Conservation (phyloP, 2,113 vertebrate species). For the Gymnobelideus leadbeateri region DNA sequence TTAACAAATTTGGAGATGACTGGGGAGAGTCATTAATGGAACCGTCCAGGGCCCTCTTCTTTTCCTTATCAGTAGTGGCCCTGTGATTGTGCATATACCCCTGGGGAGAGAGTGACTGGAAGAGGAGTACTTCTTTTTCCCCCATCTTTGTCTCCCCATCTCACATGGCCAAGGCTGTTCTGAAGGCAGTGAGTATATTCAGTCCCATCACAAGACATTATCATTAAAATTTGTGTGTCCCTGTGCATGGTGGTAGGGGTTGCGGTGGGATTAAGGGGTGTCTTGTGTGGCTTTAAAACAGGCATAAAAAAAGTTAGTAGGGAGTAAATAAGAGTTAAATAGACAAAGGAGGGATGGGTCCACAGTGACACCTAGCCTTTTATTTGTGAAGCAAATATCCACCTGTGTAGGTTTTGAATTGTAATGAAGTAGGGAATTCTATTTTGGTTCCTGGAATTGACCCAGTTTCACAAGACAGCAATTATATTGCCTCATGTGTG, state of each 20-base stretch:
- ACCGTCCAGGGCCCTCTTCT: background rate
- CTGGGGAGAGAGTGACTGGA: background rate
- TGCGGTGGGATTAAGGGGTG: background rate
- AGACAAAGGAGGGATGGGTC: background rate
- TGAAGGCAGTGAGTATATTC: background rate
- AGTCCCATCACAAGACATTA: background rate
- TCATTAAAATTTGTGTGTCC: background rate
- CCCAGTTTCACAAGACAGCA: background rate
- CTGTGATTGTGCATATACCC: background rate
- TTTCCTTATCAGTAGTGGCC: background rate
- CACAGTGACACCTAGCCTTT: background rate
- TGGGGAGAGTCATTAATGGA: background rate
- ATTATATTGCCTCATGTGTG: background rate
- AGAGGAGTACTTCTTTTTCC: background rate
- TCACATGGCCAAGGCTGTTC: background rate
- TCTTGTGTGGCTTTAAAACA: background rate
- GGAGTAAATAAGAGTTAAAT: background rate
- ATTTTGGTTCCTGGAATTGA: conserved; percentile 10
- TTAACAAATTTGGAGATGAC: background rate
- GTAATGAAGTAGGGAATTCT: conserved; percentile 35
- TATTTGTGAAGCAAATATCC: conserved; percentile 7
- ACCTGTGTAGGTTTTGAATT: conserved; percentile 5
- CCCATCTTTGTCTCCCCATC: background rate
- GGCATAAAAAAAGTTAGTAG: background rate
- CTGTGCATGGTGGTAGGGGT: background rate